These are phyloP conservation scores for Microctenopoma lineatum DNA, from an alignment of 2,797 vertebrate genomes.

Conservation along the genomic window DNA sequence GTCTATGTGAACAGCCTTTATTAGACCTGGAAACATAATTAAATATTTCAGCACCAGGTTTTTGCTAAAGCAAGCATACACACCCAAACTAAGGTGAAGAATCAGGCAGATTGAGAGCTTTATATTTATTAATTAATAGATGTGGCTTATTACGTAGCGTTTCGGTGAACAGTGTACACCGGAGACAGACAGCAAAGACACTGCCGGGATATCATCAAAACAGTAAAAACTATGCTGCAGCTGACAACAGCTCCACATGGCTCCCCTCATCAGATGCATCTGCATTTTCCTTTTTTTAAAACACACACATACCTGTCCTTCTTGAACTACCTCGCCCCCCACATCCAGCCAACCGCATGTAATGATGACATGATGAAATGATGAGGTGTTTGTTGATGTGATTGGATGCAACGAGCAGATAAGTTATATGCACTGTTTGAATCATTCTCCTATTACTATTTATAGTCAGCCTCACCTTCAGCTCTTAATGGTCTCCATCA, in stretches of 20 bases:
- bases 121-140: conserved; percentile 28
- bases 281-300: conserved; percentile 15
- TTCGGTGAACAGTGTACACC: conserved; percentile 25
- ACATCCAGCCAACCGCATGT: conserved; percentile 30
- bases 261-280: conserved; percentile 12
- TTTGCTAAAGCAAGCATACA: conserved; percentile 6
- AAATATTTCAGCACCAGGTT: conserved; percentile 30
- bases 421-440: conserved; percentile 31
- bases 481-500: conserved; percentile 53
- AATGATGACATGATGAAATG: conserved; percentile 26
- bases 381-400: conserved; percentile 26
- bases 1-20: conserved; percentile 21
- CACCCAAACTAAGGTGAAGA: not conserved
- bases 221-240: conserved; percentile 26
- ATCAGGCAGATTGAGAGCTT: not conserved
- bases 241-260: conserved; percentile 43
- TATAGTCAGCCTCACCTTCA: conserved; percentile 53
- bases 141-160: conserved; percentile 23
- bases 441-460: conserved; percentile 45
- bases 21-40: conserved; percentile 34
- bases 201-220: conserved; percentile 19
- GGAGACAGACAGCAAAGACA: conserved; percentile 28
- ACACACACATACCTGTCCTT: conserved; percentile 27
- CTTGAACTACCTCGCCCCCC: conserved; percentile 3
- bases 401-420: conserved; percentile 45